Conservation (phyloP, 2,888 invertebrate species). For the Trissolcus japonicus region DNA sequence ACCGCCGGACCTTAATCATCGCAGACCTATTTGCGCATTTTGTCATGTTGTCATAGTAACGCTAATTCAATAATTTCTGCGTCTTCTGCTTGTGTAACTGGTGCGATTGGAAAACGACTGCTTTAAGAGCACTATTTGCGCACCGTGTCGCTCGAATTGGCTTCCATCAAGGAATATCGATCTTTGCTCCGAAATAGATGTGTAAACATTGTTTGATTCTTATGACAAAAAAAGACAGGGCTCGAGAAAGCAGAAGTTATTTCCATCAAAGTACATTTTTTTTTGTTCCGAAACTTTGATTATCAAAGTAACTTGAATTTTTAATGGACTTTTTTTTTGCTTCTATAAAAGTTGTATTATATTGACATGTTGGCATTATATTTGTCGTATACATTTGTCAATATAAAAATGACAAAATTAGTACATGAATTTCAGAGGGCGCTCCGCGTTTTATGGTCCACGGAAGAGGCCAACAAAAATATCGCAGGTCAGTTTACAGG, state of each 20-base stretch:
- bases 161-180: conserved; percentile 38
- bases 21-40: conserved; percentile 59
- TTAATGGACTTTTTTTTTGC: too few species aligned
- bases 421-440: too few species aligned
- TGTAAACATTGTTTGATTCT: conserved; percentile 14
- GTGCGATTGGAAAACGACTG: conserved; percentile 49
- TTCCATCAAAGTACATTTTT: too few species aligned
- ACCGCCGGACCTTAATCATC: conserved; percentile 59
- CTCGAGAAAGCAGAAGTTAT: neutral
- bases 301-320: too few species aligned
- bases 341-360: too few species aligned
- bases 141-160: conserved; percentile 29
- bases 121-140: conserved; percentile 36
- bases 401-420: too few species aligned
- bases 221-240: conserved; percentile 3
- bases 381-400: too few species aligned
- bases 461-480: too few species aligned
- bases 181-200: conserved; percentile 17
- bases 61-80: conserved; percentile 68
- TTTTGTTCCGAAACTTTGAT: too few species aligned
- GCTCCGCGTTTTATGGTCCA: too few species aligned
- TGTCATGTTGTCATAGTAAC: conserved; percentile 65
- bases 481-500: too few species aligned
- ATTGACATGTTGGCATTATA: too few species aligned
- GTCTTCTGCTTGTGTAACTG: conserved; percentile 50